Conservation (phyloP, 2,113 vertebrate species). For the Arothron firmamentum region DNA sequence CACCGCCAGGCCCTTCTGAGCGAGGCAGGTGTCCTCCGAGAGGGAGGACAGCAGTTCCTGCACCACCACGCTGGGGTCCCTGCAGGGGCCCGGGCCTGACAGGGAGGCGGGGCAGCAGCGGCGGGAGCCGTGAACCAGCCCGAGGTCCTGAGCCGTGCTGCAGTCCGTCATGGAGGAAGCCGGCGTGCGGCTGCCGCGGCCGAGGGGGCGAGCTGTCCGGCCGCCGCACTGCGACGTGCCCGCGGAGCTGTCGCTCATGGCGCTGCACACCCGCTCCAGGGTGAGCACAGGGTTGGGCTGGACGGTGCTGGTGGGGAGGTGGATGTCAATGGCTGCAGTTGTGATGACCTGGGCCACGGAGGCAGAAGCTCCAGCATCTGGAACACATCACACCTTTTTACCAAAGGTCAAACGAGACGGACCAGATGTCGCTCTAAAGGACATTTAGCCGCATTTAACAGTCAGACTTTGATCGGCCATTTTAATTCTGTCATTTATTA, state of each 20-base stretch:
- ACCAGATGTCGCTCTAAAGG: neutral
- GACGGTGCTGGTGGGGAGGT: slow-evolving; percentile 73
- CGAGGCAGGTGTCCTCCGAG: slow-evolving; percentile 79
- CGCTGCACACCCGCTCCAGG: slow-evolving; percentile 64
- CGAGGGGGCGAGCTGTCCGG: slow-evolving; percentile 73
- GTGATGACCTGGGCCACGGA: slow-evolving; percentile 80
- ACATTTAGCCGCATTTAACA: no score
- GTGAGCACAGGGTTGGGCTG: slow-evolving; percentile 77
- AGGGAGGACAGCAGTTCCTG: slow-evolving; percentile 85
- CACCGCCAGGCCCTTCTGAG: slow-evolving; percentile 77
- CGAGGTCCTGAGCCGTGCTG: slow-evolving; percentile 67
- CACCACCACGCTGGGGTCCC: slow-evolving; percentile 62
- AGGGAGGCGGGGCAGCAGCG: slow-evolving; percentile 52
- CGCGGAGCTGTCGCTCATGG: slow-evolving; percentile 70
- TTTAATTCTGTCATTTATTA: no score
- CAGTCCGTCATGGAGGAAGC: slow-evolving; percentile 81
- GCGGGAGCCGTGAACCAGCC: slow-evolving; percentile 53
- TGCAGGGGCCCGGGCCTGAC: slow-evolving; percentile 40
- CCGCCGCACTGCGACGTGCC: slow-evolving; percentile 71
- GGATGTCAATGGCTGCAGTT: slow-evolving; percentile 85
- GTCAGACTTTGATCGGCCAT: no score
- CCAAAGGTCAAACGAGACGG: neutral
- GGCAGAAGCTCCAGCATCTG: slow-evolving; percentile 77
- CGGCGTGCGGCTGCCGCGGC: slow-evolving; percentile 79
- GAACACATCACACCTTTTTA: neutral